phyloP scores from a whole-genome alignment of 2,113 vertebrate species.

The Macquaria australasica region DNA sequence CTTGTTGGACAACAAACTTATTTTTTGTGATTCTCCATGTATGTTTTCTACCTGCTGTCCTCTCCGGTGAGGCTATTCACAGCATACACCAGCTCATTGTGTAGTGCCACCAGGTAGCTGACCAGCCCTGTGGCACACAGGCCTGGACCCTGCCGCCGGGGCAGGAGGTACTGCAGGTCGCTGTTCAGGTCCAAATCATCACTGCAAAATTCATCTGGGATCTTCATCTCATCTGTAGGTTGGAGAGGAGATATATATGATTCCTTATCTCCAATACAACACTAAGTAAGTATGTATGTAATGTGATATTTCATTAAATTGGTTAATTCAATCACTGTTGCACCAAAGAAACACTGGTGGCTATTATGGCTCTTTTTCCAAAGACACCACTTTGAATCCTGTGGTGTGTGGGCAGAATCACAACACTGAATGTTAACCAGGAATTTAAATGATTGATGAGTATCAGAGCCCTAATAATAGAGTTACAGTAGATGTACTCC shows the following conservation, averaged over 20 bases:
- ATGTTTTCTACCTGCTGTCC: slow-evolving; percentile 76
- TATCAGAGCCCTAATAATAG: background rate
- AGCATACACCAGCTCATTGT: slow-evolving; percentile 85
- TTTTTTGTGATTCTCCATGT: background rate
- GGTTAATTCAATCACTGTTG: background rate
- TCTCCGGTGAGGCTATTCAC: slow-evolving; percentile 80
- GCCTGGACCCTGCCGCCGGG: slow-evolving; percentile 86
- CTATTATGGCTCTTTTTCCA: background rate
- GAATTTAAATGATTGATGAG: background rate
- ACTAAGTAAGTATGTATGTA: background rate
- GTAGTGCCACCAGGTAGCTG: slow-evolving; percentile 89
- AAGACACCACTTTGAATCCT: background rate
- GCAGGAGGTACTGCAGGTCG: slow-evolving; percentile 85
- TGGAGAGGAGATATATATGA: background rate
- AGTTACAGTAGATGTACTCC: background rate
- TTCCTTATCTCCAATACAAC: background rate
- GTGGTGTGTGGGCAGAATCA: background rate
- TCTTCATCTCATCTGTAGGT: slow-evolving; percentile 88
- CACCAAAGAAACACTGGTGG: background rate
- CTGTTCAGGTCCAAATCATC: slow-evolving; percentile 80
- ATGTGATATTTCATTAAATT: background rate
- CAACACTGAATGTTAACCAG: background rate
- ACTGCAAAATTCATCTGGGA: slow-evolving; percentile 84
- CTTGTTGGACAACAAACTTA: background rate
- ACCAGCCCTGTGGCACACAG: slow-evolving; percentile 89